phyloP scores from a whole-genome alignment of 2,797 vertebrate species.

The Carapus acus region DNA sequence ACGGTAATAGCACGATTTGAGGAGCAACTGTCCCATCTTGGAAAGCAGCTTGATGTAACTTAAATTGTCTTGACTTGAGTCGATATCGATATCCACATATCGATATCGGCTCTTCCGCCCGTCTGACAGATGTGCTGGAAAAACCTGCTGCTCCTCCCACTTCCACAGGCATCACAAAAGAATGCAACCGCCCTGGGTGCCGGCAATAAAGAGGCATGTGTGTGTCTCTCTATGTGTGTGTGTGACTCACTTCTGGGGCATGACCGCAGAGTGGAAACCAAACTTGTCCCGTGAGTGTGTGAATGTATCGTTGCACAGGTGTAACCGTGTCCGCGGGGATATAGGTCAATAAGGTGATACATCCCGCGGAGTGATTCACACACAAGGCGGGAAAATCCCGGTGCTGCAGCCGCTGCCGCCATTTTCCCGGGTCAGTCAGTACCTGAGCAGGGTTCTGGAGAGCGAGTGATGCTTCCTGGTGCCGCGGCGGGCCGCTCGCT shows the following conservation, averaged over 20 bases:
- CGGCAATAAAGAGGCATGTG: constrained; percentile 11
- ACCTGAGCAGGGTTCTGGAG: constrained; percentile 95
- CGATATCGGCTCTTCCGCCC: too few species aligned
- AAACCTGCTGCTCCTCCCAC: constrained; percentile 15
- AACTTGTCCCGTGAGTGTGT: constrained; percentile 2
- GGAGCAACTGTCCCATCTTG: too few species aligned
- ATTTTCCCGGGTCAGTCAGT: too few species aligned
- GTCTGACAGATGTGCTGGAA: constrained; percentile 26
- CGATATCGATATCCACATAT: too few species aligned
- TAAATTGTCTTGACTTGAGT: too few species aligned
- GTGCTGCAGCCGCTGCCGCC: too few species aligned
- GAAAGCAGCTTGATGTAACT: too few species aligned
- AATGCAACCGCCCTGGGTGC: constrained; percentile 36
- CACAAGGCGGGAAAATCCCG: too few species aligned
- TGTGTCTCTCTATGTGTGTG: constrained; percentile 10
- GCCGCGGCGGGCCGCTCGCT: constrained; percentile 79
- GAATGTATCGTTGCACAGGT: background rate
- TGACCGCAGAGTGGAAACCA: constrained; percentile 8
- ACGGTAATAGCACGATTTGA: too few species aligned
- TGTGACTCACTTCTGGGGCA: constrained; percentile 18
- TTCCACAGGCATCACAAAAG: constrained; percentile 12
- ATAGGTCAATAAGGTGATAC: background rate
- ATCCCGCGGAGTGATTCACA: too few species aligned
- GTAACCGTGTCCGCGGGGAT: background rate
- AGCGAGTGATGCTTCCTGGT: constrained; percentile 86